Evolutionary conservation across 2,888 invertebrate species (phyloP), one percentile per base, ranked within the genome.

Genomic region (Chrysomela aeneicollis): DNA sequence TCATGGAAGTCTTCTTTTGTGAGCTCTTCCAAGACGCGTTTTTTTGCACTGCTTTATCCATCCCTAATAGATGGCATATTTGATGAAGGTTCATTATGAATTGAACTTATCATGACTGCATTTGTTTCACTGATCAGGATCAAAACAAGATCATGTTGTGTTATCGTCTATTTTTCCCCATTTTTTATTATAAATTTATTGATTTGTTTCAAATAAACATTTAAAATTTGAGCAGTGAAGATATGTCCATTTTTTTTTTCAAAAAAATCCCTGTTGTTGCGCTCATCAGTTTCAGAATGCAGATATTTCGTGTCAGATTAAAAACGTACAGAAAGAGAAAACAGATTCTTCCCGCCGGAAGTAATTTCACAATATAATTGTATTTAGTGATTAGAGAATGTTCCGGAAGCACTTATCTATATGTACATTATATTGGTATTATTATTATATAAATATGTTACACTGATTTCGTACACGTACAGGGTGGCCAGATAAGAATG

Each of bases 371-470:
- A 66, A 66, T 62, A 69, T 60, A 66, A 59, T 42, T 15, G 15
- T 63, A 64, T 68, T 64, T 59, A 62, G 65, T 68, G 63, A 69
- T 69, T 66, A 66, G 64, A 42, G 53, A 66, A 42, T 64, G 21
- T 62, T 66, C 68, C 68, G 68, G 68, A 69, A 62, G 64, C 66
- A 49, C 66, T 64, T 69, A 69, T 69, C 68, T 63, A 46, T n/a
- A n/a, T 53, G 59, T 59, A 46, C 50, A 66, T 66, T 61, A 63
- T 61, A 42, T 42, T 15, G 9, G 2, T 12, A 35, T 35, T 35
- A 35, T 35, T 35, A 10, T 35, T 10, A 35, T 35, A 42, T 42
- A 4, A 42, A 42, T 42, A 42, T 35, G 32, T 9, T 9, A 9
- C 32, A 35, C 5, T 35, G 10, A 35, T 42, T 35, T 6, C 2